phyloP scores from a whole-genome alignment of 1,140 invertebrate genomes.

The Psilanteris sp. region DNA sequence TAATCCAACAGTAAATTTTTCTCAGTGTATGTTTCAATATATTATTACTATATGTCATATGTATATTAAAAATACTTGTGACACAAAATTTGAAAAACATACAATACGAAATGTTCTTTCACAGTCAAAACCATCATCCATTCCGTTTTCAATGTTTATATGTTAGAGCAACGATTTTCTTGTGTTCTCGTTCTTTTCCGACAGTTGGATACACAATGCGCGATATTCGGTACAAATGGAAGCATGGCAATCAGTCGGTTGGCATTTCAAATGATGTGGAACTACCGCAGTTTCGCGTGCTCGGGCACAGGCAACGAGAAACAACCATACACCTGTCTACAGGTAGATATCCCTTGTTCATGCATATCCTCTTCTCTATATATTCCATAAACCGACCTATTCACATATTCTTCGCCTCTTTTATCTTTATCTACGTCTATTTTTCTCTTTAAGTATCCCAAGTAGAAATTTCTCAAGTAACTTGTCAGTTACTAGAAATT shows the following conservation, averaged over 20 bases:
- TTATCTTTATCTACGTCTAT: conserved; percentile 26
- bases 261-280: conserved; percentile 94
- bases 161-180: conserved; percentile 81
- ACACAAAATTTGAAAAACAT: no score
- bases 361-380: conserved; percentile 76
- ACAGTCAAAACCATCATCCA: conserved; percentile 25
- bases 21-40: no score
- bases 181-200: conserved; percentile 83
- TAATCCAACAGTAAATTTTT: no score
- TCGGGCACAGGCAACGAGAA: conserved; percentile 94
- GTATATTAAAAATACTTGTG: no score
- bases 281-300: conserved; percentile 96
- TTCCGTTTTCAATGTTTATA: conserved; percentile 71
- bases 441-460: no score
- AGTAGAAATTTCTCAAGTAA: no score
- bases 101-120: conserved; percentile 34
- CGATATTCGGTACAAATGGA: conserved; percentile 98
- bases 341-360: conserved; percentile 85
- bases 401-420: neutral
- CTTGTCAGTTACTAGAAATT: no score
- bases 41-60: no score
- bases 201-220: conserved; percentile 97
- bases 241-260: conserved; percentile 91
- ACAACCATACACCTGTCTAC: conserved; percentile 95
- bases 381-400: conserved; percentile 57